Percentiles rank a stretch among this genome's conserved stretches.
phyloP scores from a whole-genome alignment of 2,888 invertebrate genomes.

The Lasioglossum zephyrum region DNA sequence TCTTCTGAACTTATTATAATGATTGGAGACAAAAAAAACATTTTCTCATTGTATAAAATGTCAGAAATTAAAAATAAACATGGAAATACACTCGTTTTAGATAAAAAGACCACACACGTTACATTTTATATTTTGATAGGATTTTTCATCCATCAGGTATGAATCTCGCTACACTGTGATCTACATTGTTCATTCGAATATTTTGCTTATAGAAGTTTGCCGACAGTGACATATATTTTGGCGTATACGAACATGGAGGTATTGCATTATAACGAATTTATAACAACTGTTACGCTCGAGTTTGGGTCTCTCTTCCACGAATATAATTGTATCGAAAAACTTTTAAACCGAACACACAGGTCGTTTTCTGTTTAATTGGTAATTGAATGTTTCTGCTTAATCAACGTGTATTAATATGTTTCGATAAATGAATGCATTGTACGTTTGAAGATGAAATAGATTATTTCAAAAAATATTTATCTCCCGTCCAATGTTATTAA shows the following conservation, averaged over 20 bases:
- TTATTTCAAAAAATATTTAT: neutral
- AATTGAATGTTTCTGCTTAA: neutral
- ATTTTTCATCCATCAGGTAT: no score
- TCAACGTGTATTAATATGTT: neutral
- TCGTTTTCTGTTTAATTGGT: neutral
- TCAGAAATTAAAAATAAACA: neutral
- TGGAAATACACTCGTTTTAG: neutral
- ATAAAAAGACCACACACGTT: neutral
- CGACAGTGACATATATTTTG: neutral
- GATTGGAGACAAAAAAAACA: neutral
- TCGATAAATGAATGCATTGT: neutral
- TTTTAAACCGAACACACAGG: neutral
- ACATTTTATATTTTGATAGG: neutral
- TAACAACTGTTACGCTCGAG: neutral
- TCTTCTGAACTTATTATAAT: no score
- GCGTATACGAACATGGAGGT: neutral
- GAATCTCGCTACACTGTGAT: no score
- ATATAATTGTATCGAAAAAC: neutral
- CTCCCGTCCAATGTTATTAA: neutral
- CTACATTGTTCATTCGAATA: no score
- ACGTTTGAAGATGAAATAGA: neutral
- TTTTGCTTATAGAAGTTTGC: neutral
- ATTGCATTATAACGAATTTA: neutral
- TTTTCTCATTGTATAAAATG: neutral
- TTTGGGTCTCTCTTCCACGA: neutral